Evolutionary conservation across 2,797 vertebrate species (phyloP).

Genomic region (Choloepus didactylus): DNA sequence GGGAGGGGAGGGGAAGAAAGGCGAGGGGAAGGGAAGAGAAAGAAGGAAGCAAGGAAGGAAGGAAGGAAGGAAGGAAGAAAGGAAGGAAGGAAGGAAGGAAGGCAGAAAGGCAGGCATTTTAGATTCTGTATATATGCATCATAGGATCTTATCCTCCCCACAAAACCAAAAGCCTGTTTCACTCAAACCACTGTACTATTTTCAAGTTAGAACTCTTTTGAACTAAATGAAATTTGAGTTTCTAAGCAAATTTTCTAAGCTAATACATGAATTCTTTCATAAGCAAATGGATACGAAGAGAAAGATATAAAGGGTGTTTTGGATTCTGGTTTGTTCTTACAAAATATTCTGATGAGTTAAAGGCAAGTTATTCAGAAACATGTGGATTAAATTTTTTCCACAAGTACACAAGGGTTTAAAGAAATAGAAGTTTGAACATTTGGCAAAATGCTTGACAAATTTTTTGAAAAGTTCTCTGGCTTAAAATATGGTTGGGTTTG

Average conservation of each 20-base stretch:
- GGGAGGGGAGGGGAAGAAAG: not conserved
- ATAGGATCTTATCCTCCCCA: not conserved
- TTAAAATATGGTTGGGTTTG: conserved; percentile 50
- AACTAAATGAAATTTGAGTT: not conserved
- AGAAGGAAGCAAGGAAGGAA: not conserved
- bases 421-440: conserved; percentile 65
- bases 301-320: not conserved
- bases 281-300: conserved; percentile 32
- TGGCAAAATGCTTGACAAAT: conserved; percentile 73
- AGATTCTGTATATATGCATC: not conserved
- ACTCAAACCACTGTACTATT: conserved; percentile 2
- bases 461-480: conserved; percentile 75
- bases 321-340: conserved; percentile 20
- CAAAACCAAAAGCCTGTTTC: not conserved
- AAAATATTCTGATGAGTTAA: conserved; percentile 59
- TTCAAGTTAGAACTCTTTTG: conserved; percentile 10
- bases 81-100: not conserved
- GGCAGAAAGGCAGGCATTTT: not conserved
- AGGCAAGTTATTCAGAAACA: conserved; percentile 69
- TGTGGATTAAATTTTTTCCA: conserved; percentile 71
- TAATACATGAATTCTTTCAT: conserved; percentile 39
- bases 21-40: not conserved
- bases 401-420: conserved; percentile 70
- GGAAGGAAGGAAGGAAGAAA: not conserved
- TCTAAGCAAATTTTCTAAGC: conserved; percentile 15